These are phyloP conservation scores for Hirtodrosophila histrioides DNA, from an alignment of 2,888 invertebrate genomes.

Conservation along the genomic window DNA sequence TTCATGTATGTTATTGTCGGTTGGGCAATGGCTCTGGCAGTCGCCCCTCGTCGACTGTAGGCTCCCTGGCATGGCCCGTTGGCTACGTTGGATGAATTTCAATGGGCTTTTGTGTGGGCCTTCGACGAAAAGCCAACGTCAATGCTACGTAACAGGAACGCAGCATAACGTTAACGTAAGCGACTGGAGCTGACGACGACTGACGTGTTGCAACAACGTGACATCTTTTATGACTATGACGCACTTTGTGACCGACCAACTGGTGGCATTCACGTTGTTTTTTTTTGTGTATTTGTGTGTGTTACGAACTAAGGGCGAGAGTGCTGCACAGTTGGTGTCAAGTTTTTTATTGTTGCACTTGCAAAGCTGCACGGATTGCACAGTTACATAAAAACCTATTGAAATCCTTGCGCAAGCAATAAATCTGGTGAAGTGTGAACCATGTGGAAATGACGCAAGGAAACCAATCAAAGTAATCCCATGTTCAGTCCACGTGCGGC, in stretches of 20 bases:
- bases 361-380: conserved; percentile 24
- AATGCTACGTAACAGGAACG: conserved; percentile 46
- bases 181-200: conserved; percentile 29
- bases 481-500: neutral
- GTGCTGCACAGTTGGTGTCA: conserved; percentile 15
- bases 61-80: conserved; percentile 34
- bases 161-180: conserved; percentile 50
- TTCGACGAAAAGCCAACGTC: conserved; percentile 48
- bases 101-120: conserved; percentile 78
- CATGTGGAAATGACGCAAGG: conserved; percentile 3
- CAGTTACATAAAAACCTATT: conserved; percentile 32
- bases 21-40: conserved; percentile 17
- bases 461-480: conserved; percentile 24
- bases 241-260: conserved; percentile 57
- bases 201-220: conserved; percentile 58
- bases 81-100: conserved; percentile 59
- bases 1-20: conserved; percentile 39
- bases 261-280: conserved; percentile 38
- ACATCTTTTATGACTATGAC: conserved; percentile 54
- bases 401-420: conserved; percentile 4
- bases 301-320: no score
- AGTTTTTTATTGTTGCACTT: conserved; percentile 34
- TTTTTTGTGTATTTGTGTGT: neutral
- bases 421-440: neutral
- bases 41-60: conserved; percentile 15